phyloP scores from a whole-genome alignment of 2,888 invertebrate species.

The Tholera decimalis region DNA sequence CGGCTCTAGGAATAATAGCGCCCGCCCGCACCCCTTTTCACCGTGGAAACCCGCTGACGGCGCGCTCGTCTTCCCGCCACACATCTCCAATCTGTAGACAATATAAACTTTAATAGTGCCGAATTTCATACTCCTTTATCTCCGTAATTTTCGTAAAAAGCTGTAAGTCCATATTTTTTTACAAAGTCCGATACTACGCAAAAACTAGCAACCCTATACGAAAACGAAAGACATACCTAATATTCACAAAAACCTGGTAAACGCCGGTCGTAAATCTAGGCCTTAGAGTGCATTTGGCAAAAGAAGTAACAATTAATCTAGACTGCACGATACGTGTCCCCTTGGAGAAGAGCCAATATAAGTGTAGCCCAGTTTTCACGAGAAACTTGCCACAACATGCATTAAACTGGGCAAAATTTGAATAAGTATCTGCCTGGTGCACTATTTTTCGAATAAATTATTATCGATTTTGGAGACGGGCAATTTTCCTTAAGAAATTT shows the following conservation, averaged over 20 bases:
- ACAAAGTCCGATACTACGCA: no score
- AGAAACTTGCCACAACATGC: constrained; percentile 70
- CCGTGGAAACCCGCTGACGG: no score
- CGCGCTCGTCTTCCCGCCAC: no score
- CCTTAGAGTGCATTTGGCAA: constrained; percentile 83
- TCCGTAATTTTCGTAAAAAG: no score
- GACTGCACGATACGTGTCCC: constrained; percentile 73
- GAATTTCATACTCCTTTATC: no score
- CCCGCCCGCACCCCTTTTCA: no score
- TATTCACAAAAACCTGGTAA: constrained; percentile 74
- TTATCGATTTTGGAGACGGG: constrained; percentile 53
- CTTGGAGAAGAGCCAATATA: constrained; percentile 80
- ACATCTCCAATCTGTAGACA: no score
- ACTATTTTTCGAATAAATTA: constrained; percentile 58
- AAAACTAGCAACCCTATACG: constrained; percentile 32
- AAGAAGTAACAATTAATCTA: constrained; percentile 87
- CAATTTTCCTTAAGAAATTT: constrained; percentile 40
- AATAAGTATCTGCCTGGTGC: constrained; percentile 59
- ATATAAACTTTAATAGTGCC: no score
- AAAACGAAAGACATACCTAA: constrained; percentile 67
- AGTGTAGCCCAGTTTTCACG: constrained; percentile 55
- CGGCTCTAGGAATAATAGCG: no score
- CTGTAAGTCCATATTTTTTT: no score
- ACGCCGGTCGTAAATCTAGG: constrained; percentile 75
- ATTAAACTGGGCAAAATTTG: constrained; percentile 62